Conservation (phyloP, 2,888 invertebrate genomes). For the Lingula anatina region DNA sequence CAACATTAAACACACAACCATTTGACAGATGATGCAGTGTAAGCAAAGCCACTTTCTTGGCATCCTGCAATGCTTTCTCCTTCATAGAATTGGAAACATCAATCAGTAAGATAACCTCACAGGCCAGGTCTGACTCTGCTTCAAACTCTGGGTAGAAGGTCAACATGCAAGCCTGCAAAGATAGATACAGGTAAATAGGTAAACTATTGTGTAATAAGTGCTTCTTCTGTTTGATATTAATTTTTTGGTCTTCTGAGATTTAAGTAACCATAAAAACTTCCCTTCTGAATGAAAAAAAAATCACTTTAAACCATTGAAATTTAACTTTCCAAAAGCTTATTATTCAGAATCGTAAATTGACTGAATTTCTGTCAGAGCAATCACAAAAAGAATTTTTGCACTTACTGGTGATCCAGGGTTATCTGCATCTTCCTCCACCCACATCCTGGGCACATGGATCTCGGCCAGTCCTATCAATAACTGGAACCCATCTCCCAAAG, state of each 20-base stretch:
- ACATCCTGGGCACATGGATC: conserved; percentile 53
- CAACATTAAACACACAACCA: conserved; percentile 51
- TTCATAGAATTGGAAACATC: conserved; percentile 54
- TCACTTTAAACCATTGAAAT: no score
- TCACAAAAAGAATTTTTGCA: no score
- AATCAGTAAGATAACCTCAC: conserved; percentile 44
- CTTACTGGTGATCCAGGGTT: no score
- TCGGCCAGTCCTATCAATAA: conserved; percentile 50
- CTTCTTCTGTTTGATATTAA: no score
- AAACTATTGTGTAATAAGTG: no score
- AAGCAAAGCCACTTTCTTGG: conserved; percentile 42
- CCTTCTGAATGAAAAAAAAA: no score
- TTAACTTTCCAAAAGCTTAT: no score
- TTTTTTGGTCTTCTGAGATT: no score
- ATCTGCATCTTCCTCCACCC: conserved; percentile 48
- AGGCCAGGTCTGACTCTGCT: conserved; percentile 25
- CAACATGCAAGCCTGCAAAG: conserved; percentile 51
- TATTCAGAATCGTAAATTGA: no score
- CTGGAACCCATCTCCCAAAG: conserved; percentile 47
- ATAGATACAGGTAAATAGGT: background rate
- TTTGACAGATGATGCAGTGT: conserved; percentile 44
- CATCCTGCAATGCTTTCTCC: conserved; percentile 30
- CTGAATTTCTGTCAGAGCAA: no score
- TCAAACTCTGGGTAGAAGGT: conserved; percentile 55
- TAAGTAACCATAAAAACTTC: no score